Evolutionary conservation across 2,888 invertebrate species (phyloP).

Genomic region (Sussaba pulchella): DNA sequence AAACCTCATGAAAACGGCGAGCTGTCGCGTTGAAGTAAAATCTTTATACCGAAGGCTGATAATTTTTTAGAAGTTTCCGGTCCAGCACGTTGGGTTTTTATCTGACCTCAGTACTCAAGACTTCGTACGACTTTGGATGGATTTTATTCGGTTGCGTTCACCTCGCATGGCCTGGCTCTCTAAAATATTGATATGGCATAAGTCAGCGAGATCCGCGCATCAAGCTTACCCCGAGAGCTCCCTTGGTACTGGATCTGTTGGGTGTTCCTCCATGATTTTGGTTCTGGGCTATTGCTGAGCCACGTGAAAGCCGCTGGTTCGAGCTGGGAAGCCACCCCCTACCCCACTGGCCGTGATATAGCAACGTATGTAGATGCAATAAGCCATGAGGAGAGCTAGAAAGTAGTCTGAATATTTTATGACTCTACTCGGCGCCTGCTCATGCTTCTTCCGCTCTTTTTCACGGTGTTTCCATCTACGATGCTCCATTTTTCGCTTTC

Average conservation of each 20-base stretch:
- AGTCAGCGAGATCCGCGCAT: conserved; percentile 55
- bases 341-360: background rate
- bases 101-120: background rate
- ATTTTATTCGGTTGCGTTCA: conserved; percentile 1
- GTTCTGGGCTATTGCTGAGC: conserved; percentile 28
- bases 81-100: background rate
- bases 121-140: conserved; percentile 8
- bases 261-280: conserved; percentile 4
- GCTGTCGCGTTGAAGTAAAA: background rate
- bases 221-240: conserved; percentile 21
- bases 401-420: conserved; percentile 68
- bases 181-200: conserved; percentile 66
- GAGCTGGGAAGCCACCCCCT: conserved; percentile 4
- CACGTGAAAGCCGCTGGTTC: conserved; percentile 6
- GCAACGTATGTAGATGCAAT: conserved; percentile 68
- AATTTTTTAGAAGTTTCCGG: background rate
- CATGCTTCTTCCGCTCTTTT: conserved; percentile 40
- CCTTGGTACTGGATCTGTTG: background rate
- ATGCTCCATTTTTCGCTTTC: conserved; percentile 26
- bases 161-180: background rate
- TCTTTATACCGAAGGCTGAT: background rate
- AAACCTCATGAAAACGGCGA: background rate
- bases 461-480: conserved; percentile 34
- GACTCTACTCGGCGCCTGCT: conserved; percentile 27
- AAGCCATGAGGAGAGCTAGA: conserved; percentile 63